Percentiles rank a stretch among this genome's conserved stretches.
phyloP scores from a whole-genome alignment of 2,888 invertebrate genomes.

The Sylvicola cinctus region DNA sequence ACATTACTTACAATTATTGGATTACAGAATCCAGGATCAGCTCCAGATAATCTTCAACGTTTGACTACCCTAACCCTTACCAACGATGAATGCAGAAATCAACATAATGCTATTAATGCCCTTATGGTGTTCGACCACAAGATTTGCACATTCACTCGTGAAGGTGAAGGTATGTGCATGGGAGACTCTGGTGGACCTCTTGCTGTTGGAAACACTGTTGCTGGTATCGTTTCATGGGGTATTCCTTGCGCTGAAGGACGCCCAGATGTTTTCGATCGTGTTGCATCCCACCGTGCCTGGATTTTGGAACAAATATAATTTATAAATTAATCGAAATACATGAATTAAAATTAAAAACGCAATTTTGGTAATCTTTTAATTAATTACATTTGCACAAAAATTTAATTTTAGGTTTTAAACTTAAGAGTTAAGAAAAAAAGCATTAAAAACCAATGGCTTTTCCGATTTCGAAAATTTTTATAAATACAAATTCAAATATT shows the following conservation, averaged over 20 bases:
- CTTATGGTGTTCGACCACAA: constrained; percentile 3
- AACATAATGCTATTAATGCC: neutral
- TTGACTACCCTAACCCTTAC: constrained; percentile 1
- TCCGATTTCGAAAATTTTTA: too few relatives aligned
- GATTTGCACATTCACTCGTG: constrained; percentile 5
- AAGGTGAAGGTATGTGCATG: constrained; percentile 6
- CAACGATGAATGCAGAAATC: constrained; percentile 1
- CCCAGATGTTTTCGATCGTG: constrained; percentile 14
- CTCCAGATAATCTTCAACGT: neutral
- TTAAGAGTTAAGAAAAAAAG: too few relatives aligned
- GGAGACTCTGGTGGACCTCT: constrained; percentile 14
- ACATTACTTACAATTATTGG: constrained; percentile 5
- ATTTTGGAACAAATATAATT: constrained; percentile 4
- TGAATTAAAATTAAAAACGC: too few relatives aligned
- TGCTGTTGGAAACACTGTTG: neutral
- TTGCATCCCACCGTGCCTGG: constrained; percentile 11
- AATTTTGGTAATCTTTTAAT: too few relatives aligned
- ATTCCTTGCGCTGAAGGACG: constrained; percentile 12
- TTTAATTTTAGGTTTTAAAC: too few relatives aligned
- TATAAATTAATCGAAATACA: too few relatives aligned
- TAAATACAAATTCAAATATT: too few relatives aligned
- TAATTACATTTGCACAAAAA: too few relatives aligned
- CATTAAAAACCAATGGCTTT: too few relatives aligned
- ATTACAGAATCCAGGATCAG: neutral
- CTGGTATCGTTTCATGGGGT: constrained; percentile 14